phyloP scores from a whole-genome alignment of 2,888 invertebrate genomes.

The Ectemnius cavifrons region DNA sequence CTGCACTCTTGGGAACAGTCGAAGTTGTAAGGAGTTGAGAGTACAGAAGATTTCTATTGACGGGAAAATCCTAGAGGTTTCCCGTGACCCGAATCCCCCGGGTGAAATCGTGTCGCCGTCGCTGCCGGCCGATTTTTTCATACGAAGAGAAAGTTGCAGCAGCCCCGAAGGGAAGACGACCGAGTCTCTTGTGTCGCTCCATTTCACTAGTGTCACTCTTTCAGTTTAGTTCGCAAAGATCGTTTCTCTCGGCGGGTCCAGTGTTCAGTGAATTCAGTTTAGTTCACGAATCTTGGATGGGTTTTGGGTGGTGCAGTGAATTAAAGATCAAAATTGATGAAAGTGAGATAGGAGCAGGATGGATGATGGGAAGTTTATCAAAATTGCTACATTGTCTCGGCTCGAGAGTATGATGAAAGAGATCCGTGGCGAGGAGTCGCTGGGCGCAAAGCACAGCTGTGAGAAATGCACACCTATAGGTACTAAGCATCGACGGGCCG shows the following conservation, averaged over 20 bases:
- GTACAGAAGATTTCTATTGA: conserved; percentile 19
- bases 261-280: not conserved
- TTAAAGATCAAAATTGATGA: not conserved
- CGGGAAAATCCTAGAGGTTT: not conserved
- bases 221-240: conserved; percentile 29
- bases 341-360: not conserved
- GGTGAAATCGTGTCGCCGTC: conserved; percentile 48
- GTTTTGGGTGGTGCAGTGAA: not conserved
- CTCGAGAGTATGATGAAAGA: conserved; percentile 58
- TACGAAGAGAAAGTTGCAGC: conserved; percentile 56
- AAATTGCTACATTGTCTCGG: conserved; percentile 52
- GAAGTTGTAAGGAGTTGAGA: not conserved
- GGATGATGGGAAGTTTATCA: not conserved
- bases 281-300: not conserved
- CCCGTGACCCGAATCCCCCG: conserved; percentile 50
- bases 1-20: no score
- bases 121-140: conserved; percentile 49
- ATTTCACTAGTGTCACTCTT: conserved; percentile 41
- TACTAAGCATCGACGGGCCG: conserved; percentile 72
- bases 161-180: conserved; percentile 22
- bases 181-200: conserved; percentile 20
- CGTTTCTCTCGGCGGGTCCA: conserved; percentile 19
- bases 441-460: conserved; percentile 58
- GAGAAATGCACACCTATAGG: conserved; percentile 67
- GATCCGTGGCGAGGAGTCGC: conserved; percentile 61